Conservation (phyloP, 1,140 invertebrate genomes). For the Lamellibrachia luymesi region DNA sequence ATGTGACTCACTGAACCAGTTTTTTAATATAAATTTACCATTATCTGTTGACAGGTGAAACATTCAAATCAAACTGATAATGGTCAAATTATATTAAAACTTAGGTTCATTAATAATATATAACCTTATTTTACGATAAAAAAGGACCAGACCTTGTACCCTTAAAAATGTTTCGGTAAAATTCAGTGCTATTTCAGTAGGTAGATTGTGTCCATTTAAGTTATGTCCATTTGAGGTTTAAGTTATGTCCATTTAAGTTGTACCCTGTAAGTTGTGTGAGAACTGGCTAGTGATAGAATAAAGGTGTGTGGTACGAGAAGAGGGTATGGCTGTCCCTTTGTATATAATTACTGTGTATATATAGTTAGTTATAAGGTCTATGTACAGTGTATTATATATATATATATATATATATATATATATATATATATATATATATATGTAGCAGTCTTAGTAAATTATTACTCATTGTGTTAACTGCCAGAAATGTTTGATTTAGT, state of each 20-base stretch:
- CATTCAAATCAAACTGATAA: background rate
- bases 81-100: background rate
- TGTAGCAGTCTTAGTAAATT: background rate
- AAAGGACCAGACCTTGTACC: background rate
- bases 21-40: no score
- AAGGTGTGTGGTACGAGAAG: background rate
- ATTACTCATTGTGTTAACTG: background rate
- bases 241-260: background rate
- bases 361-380: background rate
- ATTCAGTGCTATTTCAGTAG: background rate
- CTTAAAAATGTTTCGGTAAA: background rate
- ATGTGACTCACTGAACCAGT: background rate
- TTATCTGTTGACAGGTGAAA: background rate
- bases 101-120: background rate
- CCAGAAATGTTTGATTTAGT: background rate
- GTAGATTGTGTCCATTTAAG: background rate
- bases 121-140: background rate
- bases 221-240: background rate
- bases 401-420: no score
- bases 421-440: background rate
- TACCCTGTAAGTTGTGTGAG: background rate
- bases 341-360: background rate
- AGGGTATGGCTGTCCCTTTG: background rate
- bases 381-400: background rate
- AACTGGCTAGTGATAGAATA: background rate